Percentiles rank a stretch among this genome's conserved stretches.
Conservation (phyloP, 1,140 invertebrate genomes). For the Cyclargus thomasi region DNA sequence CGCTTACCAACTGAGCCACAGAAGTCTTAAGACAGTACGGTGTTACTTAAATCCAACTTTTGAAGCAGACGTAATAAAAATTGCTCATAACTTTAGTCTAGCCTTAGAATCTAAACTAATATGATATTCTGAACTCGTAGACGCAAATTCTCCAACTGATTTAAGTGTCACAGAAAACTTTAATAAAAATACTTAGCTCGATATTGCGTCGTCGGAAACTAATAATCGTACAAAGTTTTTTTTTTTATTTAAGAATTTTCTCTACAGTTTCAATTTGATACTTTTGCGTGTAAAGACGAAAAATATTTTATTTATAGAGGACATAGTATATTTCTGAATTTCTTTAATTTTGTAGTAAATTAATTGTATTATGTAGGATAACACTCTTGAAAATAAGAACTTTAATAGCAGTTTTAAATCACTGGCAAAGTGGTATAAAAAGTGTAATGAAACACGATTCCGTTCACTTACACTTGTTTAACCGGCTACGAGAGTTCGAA, state of each 20-base stretch:
- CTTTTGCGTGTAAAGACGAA: no score
- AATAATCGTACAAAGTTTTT: not conserved
- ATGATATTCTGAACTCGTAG: not conserved
- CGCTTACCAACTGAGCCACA: no score
- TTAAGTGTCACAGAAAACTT: not conserved
- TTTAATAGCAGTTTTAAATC: not conserved
- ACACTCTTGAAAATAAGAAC: not conserved
- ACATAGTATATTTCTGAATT: no score
- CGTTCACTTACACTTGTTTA: not conserved
- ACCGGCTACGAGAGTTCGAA: constrained; percentile 1
- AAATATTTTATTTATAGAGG: no score
- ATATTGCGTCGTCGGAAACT: constrained; percentile 9
- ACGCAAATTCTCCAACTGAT: not conserved
- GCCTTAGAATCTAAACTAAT: not conserved
- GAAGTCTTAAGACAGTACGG: no score
- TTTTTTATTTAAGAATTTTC: not conserved
- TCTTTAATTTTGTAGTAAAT: no score
- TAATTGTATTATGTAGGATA: no score
- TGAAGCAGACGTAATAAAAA: no score
- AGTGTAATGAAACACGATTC: not conserved
- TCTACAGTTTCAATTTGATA: not conserved
- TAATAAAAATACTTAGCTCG: not conserved
- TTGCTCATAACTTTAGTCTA: not conserved
- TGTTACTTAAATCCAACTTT: no score
- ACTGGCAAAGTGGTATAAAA: not conserved